A percentile compares a stretch with the other conserved stretches of the same genome.
Evolutionary conservation across 2,797 vertebrate species (phyloP).

Genomic region (Macropus fuliginosus): DNA sequence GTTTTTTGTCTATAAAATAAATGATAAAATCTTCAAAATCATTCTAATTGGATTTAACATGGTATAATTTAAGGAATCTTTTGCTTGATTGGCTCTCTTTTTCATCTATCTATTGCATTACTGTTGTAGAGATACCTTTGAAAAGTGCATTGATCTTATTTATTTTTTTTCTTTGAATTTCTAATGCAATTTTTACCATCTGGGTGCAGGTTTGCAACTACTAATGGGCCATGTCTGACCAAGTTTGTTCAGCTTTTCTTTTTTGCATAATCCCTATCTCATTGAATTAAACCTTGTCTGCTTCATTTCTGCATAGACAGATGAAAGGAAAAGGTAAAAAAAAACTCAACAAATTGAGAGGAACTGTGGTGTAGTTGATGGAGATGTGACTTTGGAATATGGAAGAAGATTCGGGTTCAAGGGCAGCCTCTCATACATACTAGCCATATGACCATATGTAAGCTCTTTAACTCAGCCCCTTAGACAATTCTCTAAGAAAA

Average conservation of each 20-base stretch:
- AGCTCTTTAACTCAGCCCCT: background rate
- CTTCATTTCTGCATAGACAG: background rate
- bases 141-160: background rate
- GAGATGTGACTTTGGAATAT: background rate
- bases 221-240: background rate
- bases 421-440: background rate
- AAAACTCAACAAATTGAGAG: background rate
- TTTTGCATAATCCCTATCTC: background rate
- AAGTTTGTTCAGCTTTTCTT: background rate
- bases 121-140: background rate
- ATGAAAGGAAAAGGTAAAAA: background rate
- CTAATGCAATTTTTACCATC: background rate
- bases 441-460: background rate
- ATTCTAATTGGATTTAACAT: background rate
- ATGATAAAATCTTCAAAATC: background rate
- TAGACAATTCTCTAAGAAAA: background rate
- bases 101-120: background rate
- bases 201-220: background rate
- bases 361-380: background rate
- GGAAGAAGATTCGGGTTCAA: background rate
- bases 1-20: constrained; percentile 17
- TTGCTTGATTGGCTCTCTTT: background rate
- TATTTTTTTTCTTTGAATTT: background rate
- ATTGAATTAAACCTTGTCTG: background rate
- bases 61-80: background rate